These are phyloP conservation scores for Riparia riparia DNA, from an alignment of 2,113 vertebrate species.

Conservation along the genomic window DNA sequence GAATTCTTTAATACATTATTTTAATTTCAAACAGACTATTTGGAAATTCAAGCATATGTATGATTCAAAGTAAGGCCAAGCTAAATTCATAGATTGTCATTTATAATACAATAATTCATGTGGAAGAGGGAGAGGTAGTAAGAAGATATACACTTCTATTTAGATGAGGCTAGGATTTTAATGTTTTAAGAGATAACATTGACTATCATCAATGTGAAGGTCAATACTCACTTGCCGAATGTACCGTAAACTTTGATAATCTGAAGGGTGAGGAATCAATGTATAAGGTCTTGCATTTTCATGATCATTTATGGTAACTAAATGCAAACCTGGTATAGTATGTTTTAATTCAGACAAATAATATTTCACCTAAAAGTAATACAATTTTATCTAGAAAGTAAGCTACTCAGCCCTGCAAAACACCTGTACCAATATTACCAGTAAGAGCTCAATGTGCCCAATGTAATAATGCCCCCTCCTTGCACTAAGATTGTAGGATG, in stretches of 20 bases:
- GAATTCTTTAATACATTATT: conserved; percentile 29
- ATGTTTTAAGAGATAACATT: not conserved
- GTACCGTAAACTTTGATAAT: not conserved
- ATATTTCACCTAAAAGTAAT: not conserved
- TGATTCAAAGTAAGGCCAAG: conserved; percentile 3
- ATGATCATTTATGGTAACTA: not conserved
- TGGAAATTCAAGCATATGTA: conserved; percentile 42
- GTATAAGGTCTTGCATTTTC: not conserved
- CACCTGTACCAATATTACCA: not conserved
- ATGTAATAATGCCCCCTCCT: not conserved
- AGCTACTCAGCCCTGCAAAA: not conserved
- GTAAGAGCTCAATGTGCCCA: not conserved
- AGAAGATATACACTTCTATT: not conserved
- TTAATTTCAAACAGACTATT: conserved; percentile 35
- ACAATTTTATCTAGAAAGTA: not conserved
- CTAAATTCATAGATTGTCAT: not conserved
- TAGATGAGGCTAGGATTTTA: not conserved
- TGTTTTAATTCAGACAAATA: not conserved
- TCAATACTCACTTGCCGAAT: not conserved
- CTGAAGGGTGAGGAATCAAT: not conserved
- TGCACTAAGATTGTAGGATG: not conserved
- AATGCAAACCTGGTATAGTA: not conserved
- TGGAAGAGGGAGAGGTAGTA: not conserved
- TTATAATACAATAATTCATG: not conserved
- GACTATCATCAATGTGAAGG: not conserved